Evolutionary conservation across 92 coral and sea anemone genomes (phyloP).

Genomic region (Phenganax marumi): DNA sequence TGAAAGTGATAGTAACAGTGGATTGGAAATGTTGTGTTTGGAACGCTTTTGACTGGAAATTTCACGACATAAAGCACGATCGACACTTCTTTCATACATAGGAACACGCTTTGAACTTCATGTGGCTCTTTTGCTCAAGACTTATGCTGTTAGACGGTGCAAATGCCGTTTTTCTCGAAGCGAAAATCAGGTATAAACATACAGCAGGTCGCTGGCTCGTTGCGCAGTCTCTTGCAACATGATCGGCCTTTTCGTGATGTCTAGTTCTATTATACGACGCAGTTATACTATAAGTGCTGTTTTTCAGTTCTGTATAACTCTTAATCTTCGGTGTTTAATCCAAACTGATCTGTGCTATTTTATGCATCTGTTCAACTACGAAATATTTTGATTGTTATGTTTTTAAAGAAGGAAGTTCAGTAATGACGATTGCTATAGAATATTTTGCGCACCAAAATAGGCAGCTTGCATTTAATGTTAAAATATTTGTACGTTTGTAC

Average conservation of each 20-base stretch:
- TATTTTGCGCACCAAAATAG: too few species aligned
- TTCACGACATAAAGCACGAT: background rate
- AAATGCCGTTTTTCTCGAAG: constrained; percentile 42
- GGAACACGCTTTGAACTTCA: background rate
- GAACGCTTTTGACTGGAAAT: background rate
- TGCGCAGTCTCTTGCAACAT: background rate
- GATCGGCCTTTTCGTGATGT: background rate
- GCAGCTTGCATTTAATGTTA: too few species aligned
- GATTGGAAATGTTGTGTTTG: background rate
- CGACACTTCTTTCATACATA: background rate
- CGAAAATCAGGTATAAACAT: constrained; percentile 31
- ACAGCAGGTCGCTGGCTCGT: background rate
- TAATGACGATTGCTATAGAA: too few species aligned
- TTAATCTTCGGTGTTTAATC: too few species aligned
- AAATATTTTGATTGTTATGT: too few species aligned
- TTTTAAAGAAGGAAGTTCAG: too few species aligned
- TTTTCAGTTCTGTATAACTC: too few species aligned
- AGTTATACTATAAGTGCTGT: too few species aligned
- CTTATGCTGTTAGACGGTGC: constrained; percentile 35
- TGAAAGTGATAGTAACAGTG: background rate
- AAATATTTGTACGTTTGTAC: too few species aligned
- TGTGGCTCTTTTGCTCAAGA: constrained; percentile 13
- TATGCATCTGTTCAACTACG: too few species aligned
- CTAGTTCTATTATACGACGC: background rate
- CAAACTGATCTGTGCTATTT: too few species aligned